Evolutionary conservation across 2,888 invertebrate genomes (phyloP).

Genomic region (Hydraecia micacea): DNA sequence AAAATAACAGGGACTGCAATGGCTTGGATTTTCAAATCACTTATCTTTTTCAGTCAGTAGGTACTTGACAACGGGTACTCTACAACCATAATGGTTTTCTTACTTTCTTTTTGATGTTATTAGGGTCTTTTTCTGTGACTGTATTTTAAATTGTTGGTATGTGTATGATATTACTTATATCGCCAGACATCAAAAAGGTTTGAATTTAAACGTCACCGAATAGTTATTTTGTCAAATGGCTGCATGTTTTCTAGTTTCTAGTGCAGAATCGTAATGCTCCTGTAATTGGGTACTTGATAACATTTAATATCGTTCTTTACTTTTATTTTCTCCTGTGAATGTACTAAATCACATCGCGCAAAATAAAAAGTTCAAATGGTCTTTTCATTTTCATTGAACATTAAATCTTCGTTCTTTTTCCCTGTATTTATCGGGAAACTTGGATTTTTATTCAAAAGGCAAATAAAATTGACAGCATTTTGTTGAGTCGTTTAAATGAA

Average conservation of each 20-base stretch:
- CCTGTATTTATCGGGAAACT: slow-evolving; percentile 16
- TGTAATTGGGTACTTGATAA: slow-evolving; percentile 6
- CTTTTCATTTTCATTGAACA: slow-evolving; percentile 26
- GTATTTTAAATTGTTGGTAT: not conserved
- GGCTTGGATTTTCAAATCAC: too few relatives aligned
- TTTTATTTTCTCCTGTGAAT: slow-evolving; percentile 9
- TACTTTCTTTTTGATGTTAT: too few relatives aligned
- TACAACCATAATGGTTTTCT: too few relatives aligned
- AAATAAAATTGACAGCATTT: slow-evolving; percentile 26
- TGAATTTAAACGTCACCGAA: not conserved
- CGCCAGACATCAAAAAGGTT: not conserved
- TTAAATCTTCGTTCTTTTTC: slow-evolving; percentile 22
- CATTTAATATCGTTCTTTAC: not conserved
- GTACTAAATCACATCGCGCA: slow-evolving; percentile 1
- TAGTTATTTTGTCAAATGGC: not conserved
- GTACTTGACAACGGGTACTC: too few relatives aligned
- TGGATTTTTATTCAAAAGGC: not conserved
- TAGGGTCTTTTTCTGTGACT: not conserved
- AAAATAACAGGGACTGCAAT: too few relatives aligned
- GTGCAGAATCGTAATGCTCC: not conserved
- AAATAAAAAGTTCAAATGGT: slow-evolving; percentile 18
- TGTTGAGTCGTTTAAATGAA: slow-evolving; percentile 15
- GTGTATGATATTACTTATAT: too few relatives aligned
- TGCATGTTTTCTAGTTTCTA: not conserved
- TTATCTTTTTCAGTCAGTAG: too few relatives aligned